Base-by-base conservation (phyloP, 2,888 invertebrate genomes). In the Oasisia sp. region DNA sequence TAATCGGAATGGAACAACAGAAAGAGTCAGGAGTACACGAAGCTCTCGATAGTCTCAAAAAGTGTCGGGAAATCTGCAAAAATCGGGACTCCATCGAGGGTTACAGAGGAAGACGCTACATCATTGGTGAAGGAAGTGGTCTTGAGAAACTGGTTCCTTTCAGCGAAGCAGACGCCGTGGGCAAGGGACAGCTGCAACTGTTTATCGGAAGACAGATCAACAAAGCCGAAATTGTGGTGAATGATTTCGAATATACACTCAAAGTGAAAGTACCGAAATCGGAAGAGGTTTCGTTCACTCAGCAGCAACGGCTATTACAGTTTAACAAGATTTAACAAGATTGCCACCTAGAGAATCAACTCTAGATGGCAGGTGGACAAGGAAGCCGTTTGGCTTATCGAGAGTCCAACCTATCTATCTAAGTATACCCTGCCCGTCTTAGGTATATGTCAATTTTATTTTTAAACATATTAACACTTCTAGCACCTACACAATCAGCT, bases 11-110 rank as follows among this genome's bases (percentile, higher is more conserved):
- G 74, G 74, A 74, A 74, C 74, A 74, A 74, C 74, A 74, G 7
- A 74, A 74, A 27, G 74, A 27, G n/a, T 74, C 74, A 27, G 74
- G 27, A n/a, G 27, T 74, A n/a, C 74, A 74, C 8, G 74, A 74
- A 74, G 74, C 74, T n/a, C 1, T 74, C 1, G 27, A 5, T 74
- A 74, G 74, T 74, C 74, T 74, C 74, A 74, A 74, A 0, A 74
- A 27, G 27, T 74, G 74, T 74, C 74, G 74, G n/a, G 74, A 74
- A 74, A 74, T 74, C 74, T 74, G 74, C 74, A 74, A 74, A 74
- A 19, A 27, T 27, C 74, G 27, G 0, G 74, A 74, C 27, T 74
- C 74, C 27, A 27, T 74, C 27, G 4, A 74, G 74, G 74, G 27
- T 0, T 74, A 27, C 74, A 74, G 27, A 74, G 74, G 74, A 27